phyloP scores from a whole-genome alignment of 2,888 invertebrate species.

The Cheiracanthium punctorium region DNA sequence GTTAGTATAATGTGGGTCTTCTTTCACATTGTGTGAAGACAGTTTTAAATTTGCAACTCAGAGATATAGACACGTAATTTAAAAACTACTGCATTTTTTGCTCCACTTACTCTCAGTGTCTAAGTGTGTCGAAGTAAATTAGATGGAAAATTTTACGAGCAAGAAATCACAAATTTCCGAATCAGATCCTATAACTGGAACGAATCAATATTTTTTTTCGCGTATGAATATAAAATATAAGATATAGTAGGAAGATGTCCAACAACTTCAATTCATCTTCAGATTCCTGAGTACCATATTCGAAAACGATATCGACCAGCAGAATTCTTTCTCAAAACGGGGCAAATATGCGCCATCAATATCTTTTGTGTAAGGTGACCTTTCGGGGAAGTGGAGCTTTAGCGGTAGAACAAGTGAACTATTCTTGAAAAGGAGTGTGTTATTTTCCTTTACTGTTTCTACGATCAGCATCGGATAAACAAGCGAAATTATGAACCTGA shows the following conservation, averaged over 20 bases:
- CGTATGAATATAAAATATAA: not conserved
- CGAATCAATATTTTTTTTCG: not conserved
- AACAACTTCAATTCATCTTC: not conserved
- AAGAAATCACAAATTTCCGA: not conserved
- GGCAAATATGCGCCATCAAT: not conserved
- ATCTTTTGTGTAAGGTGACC: constrained; percentile 13
- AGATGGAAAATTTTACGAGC: not conserved
- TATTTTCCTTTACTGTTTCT: constrained; percentile 3
- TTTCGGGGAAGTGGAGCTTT: not conserved
- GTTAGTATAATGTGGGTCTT: too few species aligned
- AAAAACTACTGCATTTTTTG: too few species aligned
- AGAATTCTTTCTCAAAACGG: not conserved
- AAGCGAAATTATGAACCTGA: not conserved
- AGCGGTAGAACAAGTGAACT: not conserved
- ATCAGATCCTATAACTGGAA: too few species aligned
- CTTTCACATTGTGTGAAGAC: too few species aligned
- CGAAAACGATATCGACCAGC: not conserved
- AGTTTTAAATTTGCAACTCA: too few species aligned
- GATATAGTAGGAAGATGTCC: not conserved
- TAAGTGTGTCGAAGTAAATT: too few species aligned
- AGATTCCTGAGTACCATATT: not conserved
- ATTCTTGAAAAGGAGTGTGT: not conserved
- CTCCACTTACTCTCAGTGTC: too few species aligned
- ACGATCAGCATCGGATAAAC: constrained; percentile 1
- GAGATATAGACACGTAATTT: too few species aligned